Conservation (phyloP, 2,797 vertebrate species). For the Syngnathus rostellatus region DNA sequence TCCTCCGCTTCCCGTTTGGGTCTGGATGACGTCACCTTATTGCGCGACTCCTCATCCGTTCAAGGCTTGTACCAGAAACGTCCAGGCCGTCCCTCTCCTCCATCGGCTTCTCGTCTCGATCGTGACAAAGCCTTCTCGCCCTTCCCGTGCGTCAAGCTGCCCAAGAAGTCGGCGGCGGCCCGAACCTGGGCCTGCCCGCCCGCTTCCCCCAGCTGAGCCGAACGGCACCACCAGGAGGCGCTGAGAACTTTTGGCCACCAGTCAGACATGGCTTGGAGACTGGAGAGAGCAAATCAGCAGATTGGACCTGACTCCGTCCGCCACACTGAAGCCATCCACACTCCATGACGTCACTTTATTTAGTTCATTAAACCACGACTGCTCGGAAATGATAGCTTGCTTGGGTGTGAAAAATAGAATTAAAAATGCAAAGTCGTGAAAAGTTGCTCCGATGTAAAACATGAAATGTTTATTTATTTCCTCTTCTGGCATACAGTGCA, state of each 20-base stretch:
- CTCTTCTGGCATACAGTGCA: constrained; percentile 30
- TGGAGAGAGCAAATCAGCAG: background rate
- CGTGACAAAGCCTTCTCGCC: constrained; percentile 72
- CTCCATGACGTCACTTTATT: too few relatives aligned
- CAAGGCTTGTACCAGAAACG: constrained; percentile 28
- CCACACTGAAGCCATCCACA: constrained; percentile 28
- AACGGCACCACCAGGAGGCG: constrained; percentile 74
- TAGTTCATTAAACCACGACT: too few relatives aligned
- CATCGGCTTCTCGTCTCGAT: constrained; percentile 23
- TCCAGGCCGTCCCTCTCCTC: constrained; percentile 48
- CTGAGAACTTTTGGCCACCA: constrained; percentile 25
- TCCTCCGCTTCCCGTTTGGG: background rate
- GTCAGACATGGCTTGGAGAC: constrained; percentile 19
- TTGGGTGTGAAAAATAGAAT: constrained; percentile 7
- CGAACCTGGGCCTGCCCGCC: constrained; percentile 85
- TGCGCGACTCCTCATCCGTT: constrained; percentile 12
- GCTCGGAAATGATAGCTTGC: too few relatives aligned
- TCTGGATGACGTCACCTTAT: background rate
- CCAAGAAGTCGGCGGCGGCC: constrained; percentile 83
- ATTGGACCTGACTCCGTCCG: background rate
- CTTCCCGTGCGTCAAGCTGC: constrained; percentile 88
- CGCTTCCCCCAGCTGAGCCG: constrained; percentile 92
- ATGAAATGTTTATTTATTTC: constrained; percentile 42
- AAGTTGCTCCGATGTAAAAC: constrained; percentile 43
- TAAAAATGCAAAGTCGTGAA: constrained; percentile 39